Conservation (phyloP, 2,113 vertebrate species). For the Phoenicopterus ruber region DNA sequence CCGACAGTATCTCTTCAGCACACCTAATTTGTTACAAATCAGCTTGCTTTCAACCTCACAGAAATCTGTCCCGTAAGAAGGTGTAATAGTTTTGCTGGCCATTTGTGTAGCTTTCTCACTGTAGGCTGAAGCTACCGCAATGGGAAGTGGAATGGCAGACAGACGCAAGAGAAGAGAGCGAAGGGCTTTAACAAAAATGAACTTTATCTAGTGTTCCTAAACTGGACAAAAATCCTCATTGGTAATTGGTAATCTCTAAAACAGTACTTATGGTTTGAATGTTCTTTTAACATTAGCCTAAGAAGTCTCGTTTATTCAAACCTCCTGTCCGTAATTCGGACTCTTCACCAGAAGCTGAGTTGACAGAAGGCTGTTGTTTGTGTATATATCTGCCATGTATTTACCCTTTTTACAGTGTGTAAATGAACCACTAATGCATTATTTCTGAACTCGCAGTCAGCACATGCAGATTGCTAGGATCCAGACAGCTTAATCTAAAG, state of each 20-base stretch:
- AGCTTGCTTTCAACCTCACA: neutral
- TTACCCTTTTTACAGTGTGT: constrained; percentile 1
- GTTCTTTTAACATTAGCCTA: neutral
- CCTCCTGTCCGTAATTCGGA: neutral
- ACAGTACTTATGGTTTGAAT: neutral
- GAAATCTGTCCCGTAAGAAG: neutral
- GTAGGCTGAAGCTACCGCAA: neutral
- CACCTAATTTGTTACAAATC: neutral
- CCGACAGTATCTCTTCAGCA: neutral
- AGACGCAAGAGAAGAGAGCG: neutral
- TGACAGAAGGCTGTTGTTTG: neutral
- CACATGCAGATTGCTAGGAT: constrained; percentile 22
- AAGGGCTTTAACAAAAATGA: neutral
- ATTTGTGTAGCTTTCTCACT: neutral
- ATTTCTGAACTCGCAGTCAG: constrained; percentile 37
- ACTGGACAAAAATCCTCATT: neutral
- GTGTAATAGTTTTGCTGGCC: neutral
- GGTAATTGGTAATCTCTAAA: neutral
- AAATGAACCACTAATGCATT: constrained; percentile 17
- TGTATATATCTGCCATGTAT: constrained; percentile 30
- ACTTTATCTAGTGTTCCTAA: neutral
- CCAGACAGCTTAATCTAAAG: constrained; percentile 54
- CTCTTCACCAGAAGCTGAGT: neutral
- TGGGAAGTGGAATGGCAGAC: neutral
- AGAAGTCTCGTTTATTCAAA: neutral